A percentile compares a stretch with the other conserved stretches of the same genome.
Conservation (phyloP, 1,140 invertebrate species). For the Cardiocondyla obscurior region DNA sequence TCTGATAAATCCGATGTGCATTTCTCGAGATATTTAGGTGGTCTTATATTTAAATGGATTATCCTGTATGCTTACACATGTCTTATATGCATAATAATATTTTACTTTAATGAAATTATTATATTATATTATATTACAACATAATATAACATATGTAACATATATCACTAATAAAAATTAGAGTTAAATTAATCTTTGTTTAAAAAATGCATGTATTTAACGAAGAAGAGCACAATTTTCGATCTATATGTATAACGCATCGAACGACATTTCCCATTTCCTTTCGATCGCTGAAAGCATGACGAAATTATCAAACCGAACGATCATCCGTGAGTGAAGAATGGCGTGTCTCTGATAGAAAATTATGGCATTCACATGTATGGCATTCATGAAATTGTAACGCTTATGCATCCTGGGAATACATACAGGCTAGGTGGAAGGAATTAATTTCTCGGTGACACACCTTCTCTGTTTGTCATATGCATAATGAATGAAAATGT, state of each 20-base stretch:
- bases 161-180: background rate
- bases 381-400: background rate
- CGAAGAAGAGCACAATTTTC: background rate
- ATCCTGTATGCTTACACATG: no score
- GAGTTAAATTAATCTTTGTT: background rate
- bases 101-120: background rate
- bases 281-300: background rate
- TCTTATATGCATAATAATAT: no score
- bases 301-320: conserved; percentile 8
- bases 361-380: conserved; percentile 19
- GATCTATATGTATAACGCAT: background rate
- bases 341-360: background rate
- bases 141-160: no score
- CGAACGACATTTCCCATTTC: conserved; percentile 22
- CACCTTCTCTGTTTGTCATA: background rate
- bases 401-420: background rate
- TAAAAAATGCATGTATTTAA: background rate
- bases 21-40: no score
- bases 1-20: no score
- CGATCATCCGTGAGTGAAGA: background rate
- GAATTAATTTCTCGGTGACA: conserved; percentile 19
- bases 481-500: conserved; percentile 14
- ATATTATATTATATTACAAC: conserved; percentile 1
- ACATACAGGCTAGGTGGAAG: background rate
- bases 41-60: no score